Percentiles rank a stretch among this genome's conserved stretches.
Conservation (phyloP, 2,888 invertebrate species). For the Pyrgus malvae region DNA sequence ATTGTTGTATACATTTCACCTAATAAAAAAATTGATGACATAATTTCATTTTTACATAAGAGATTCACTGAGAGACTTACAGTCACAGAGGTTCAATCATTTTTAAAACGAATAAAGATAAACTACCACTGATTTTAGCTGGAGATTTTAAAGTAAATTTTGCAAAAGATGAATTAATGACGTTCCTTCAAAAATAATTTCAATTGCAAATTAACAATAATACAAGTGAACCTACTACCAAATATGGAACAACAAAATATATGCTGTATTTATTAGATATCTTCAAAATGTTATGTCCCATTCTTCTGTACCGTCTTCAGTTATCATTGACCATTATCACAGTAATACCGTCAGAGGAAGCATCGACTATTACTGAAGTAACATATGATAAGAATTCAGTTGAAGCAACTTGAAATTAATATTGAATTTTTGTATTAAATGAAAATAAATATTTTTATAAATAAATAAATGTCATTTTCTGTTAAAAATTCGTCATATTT, state of each 20-base stretch:
- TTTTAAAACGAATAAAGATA: not conserved
- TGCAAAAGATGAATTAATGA: slow-evolving; percentile 28
- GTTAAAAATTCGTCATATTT: not conserved
- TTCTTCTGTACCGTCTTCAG: slow-evolving; percentile 21
- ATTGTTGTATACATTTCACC: slow-evolving; percentile 37
- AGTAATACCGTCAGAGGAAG: not conserved
- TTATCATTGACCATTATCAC: slow-evolving; percentile 26
- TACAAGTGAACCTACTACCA: slow-evolving; percentile 32
- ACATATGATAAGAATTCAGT: not conserved
- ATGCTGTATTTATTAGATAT: slow-evolving; percentile 30
- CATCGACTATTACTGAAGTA: not conserved
- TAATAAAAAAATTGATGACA: not conserved
- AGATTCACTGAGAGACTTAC: not conserved
- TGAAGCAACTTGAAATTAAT: too few species aligned
- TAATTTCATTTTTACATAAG: slow-evolving; percentile 1
- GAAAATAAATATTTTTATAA: too few species aligned
- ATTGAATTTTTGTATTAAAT: too few species aligned
- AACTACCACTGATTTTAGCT: slow-evolving; percentile 4
- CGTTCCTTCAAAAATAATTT: slow-evolving; percentile 29
- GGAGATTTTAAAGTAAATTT: slow-evolving; percentile 29
- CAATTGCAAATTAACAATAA: slow-evolving; percentile 34
- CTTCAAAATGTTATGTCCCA: slow-evolving; percentile 27
- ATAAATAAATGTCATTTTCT: not conserved
- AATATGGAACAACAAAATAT: slow-evolving; percentile 35
- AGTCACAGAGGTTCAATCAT: not conserved